Evolutionary conservation across 2,888 invertebrate genomes (phyloP).

Genomic region (Dryococelus australis): DNA sequence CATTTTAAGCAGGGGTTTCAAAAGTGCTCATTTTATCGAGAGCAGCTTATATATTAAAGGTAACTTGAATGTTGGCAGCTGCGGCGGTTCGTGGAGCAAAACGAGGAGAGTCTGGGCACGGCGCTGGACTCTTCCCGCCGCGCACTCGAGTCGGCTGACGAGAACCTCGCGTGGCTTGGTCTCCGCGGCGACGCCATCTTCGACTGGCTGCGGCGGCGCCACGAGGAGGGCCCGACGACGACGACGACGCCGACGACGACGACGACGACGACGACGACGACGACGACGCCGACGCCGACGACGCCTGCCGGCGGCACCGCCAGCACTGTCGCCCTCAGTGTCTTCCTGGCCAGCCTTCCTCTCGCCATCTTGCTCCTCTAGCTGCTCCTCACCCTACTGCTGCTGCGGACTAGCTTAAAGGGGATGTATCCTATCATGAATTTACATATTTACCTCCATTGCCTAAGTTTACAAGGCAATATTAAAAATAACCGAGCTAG

Average conservation of each 20-base stretch:
- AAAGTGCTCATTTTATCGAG: no score
- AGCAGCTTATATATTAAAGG: no score
- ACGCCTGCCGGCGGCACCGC: neutral
- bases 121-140: neutral
- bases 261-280: neutral
- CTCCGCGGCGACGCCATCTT: neutral
- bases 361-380: neutral
- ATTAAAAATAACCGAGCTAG: no score
- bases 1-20: no score
- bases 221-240: neutral
- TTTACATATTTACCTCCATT: no score
- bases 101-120: slow-evolving; percentile 6
- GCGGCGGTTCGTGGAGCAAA: slow-evolving; percentile 16
- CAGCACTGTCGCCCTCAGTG: neutral
- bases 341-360: neutral
- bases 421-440: no score
- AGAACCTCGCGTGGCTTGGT: slow-evolving; percentile 7
- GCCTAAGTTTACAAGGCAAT: no score
- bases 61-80: no score
- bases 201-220: neutral
- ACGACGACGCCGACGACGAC: neutral
- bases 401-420: no score
- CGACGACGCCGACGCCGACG: neutral
- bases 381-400: no score
- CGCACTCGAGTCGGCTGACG: neutral